A percentile compares a stretch with the other conserved stretches of the same genome.
These are phyloP conservation scores for Agrochola circellaris DNA, from an alignment of 2,888 invertebrate species.

Conservation along the genomic window DNA sequence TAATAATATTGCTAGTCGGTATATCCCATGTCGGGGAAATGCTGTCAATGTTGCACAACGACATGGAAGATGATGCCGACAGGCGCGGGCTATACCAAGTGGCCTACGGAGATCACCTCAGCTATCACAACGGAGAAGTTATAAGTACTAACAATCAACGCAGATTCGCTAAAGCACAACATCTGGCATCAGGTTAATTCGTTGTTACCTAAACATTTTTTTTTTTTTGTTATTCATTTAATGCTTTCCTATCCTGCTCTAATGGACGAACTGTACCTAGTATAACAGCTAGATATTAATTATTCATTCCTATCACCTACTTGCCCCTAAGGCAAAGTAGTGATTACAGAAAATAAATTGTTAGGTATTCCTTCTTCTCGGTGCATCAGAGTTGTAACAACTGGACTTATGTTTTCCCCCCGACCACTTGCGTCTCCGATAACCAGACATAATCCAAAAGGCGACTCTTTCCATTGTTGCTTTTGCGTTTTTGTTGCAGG, in stretches of 20 bases:
- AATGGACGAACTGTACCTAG: neutral
- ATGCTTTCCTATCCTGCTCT: neutral
- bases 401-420: neutral
- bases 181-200: conserved; percentile 85
- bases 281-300: neutral
- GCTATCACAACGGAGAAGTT: conserved; percentile 83
- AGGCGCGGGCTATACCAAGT: conserved; percentile 84
- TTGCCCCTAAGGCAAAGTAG: neutral
- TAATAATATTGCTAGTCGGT: conserved; percentile 87
- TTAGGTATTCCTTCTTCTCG: neutral
- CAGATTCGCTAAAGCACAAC: conserved; percentile 88
- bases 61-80: conserved; percentile 89
- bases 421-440: neutral
- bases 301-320: neutral
- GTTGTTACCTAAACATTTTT: conserved; percentile 2
- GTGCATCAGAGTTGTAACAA: neutral
- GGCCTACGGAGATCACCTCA: conserved; percentile 79
- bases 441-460: neutral
- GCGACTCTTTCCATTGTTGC: neutral
- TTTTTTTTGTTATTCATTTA: neutral
- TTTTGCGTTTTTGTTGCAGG: neutral
- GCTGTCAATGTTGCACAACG: conserved; percentile 87
- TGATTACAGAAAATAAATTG: neutral
- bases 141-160: conserved; percentile 87
- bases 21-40: conserved; percentile 88